Base-by-base conservation (phyloP, 2,888 invertebrate species). In the Teleiodes luculella region DNA sequence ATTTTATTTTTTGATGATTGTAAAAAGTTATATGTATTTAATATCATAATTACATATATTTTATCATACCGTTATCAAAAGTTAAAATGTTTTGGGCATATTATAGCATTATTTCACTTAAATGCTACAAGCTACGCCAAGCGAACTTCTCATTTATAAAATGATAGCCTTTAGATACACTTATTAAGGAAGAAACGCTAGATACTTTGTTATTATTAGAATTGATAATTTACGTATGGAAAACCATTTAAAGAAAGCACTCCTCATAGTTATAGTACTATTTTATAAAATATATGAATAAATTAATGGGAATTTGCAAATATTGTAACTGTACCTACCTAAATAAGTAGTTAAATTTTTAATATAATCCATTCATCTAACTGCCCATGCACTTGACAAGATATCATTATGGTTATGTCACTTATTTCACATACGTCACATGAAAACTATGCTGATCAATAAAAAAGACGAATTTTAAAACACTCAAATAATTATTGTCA, bases 251-350 rank as follows among this genome's bases (percentile, higher is more conserved):
- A 51, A 41, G 24, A 59, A 62, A 58, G 63, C 65, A 65, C 63
- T 65, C 64, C 63, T 65, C 65, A 62, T 66, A 63, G 63, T 57
- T 61, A 54, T 58, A 56, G n/a, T n/a, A 37, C 56, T 58, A 61
- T 59, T 59, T 61, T 66, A 59, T 63, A 62, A 61, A 57, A 64
- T 59, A 57, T 60, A 48, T 37, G 13, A 41, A 13, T 41, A 50
- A 39, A 11, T n/a, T 31, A 18, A 18, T 51, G 4, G 51, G 20
- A 14, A 50, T 20, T 37, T 24, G 36, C 11, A 50, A 28, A 31
- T 37, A 13, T 45, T 41, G 18, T 28, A 45, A 45, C 5, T 45
- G 24, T 7, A 41, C 16, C 11, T 41, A 41, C 39, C 20, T 41
- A 2, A 20, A 11, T 41, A 41, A 41, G 39, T 39, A 39, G 24